Evolutionary conservation across 2,113 vertebrate genomes (phyloP).

Genomic region (Pontoporia blainvillei): DNA sequence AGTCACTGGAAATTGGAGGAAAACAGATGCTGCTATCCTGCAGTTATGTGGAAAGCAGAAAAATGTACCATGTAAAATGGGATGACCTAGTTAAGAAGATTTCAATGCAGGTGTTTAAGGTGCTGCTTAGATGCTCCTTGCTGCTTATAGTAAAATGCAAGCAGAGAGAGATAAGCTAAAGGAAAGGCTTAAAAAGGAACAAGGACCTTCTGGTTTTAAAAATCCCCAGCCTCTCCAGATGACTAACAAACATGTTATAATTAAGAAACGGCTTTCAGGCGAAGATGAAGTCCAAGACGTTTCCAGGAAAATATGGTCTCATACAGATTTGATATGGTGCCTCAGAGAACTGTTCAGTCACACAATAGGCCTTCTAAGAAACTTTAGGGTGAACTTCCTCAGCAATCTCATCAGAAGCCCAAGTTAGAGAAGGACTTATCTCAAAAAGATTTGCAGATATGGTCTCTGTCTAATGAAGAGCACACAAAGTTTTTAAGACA

Average conservation of each 20-base stretch:
- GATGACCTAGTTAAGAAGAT: neutral
- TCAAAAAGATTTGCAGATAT: neutral
- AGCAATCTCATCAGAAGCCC: neutral
- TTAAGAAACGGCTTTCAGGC: neutral
- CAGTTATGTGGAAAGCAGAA: neutral
- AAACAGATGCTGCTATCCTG: neutral
- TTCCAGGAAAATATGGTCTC: neutral
- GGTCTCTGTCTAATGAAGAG: neutral
- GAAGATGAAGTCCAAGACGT: neutral
- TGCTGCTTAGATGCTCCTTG: neutral
- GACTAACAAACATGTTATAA: neutral
- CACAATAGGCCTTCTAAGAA: neutral
- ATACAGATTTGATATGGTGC: neutral
- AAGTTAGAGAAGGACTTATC: neutral
- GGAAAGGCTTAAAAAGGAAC: neutral
- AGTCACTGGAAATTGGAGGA: neutral
- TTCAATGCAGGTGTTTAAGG: neutral
- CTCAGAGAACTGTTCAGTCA: neutral
- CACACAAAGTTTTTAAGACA: neutral
- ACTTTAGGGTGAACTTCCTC: neutral
- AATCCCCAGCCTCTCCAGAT: neutral
- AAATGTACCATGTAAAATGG: neutral
- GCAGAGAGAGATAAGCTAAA: neutral
- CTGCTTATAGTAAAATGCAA: neutral
- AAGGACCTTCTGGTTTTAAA: neutral